Base-by-base conservation (phyloP, 2,113 vertebrate species). In the Brienomyrus brachyistius region DNA sequence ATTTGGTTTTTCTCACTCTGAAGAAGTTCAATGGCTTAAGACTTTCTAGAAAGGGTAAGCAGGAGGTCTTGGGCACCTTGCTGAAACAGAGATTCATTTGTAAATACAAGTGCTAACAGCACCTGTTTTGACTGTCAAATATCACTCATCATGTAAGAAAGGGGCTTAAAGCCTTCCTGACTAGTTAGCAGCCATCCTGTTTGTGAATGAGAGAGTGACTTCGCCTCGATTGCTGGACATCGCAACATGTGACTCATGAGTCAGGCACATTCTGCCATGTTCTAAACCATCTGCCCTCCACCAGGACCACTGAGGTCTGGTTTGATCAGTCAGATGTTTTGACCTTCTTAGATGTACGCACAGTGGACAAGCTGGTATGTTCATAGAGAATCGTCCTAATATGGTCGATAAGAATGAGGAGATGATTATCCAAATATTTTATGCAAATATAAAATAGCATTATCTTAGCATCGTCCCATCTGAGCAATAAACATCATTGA, bases 401-500 rank as follows among this genome's bases (percentile, higher is more conserved):
- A 27, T 31, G n/a, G 84, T 51, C 10, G 0, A 86, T 35, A 52
- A 52, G 48, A 31, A 85, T 11, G 31, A 50, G 50, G 50, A 54
- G 27, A 35, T 45, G 66, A 88, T 48, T 48, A 35, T 88, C 56
- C 59, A 70, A 47, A 45, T 1, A 27, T 47, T 6, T 88, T 66
- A 31, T 8, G 48, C 50, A 31, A 45, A 86, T 45, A 54, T 21
- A 62, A 23, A 45, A 62, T n/a, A 45, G 40, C 35, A 47, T 62
- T 21, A n/a, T 62, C 54, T 88, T 45, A 27, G 31, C 35, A n/a
- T 31, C 6, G 7, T 59, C 86, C 54, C 51, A 0, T 88, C 35
- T 62, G 48, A 56, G 74, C 50, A 40, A 27, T n/a, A 88, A 90
- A 82, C 50, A 83, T 50, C 88, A 85, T 19, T 85, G 54, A 89